phyloP scores from a whole-genome alignment of 2,113 vertebrate genomes.

The Cebidichthys violaceus region DNA sequence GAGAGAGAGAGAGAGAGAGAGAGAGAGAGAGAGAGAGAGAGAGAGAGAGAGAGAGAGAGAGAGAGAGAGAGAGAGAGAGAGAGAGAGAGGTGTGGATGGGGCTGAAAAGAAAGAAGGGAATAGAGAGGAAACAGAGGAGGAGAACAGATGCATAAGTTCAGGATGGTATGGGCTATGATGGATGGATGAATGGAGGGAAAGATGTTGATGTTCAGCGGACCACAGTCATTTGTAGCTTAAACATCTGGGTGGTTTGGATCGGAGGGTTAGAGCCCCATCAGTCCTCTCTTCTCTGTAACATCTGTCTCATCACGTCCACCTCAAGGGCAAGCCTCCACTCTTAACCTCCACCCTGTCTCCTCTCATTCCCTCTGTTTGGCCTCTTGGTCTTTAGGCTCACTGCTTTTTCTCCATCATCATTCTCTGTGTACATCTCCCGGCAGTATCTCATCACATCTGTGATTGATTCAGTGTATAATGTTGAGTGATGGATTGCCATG shows the following conservation, averaged over 20 bases:
- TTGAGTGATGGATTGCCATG: background rate
- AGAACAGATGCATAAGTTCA: background rate
- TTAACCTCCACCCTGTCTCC: background rate
- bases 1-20: background rate
- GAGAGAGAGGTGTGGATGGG: slow-evolving; percentile 5
- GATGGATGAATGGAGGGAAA: background rate
- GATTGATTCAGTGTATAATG: background rate
- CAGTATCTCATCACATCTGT: background rate
- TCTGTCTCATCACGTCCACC: slow-evolving; percentile 41
- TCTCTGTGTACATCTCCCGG: background rate
- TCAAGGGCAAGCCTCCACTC: slow-evolving; percentile 3
- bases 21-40: background rate
- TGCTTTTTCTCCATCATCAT: background rate
- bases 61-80: background rate
- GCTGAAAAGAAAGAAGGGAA: background rate
- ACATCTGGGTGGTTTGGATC: slow-evolving; percentile 57
- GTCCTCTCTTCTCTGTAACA: slow-evolving; percentile 22
- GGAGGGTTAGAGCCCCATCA: slow-evolving; percentile 12
- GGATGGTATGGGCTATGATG: background rate
- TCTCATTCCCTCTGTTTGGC: background rate
- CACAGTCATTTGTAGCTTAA: slow-evolving; percentile 15
- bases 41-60: background rate
- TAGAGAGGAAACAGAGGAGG: background rate
- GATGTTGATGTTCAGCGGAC: background rate
- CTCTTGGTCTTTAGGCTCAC: background rate